Conservation (phyloP, 2,888 invertebrate genomes). For the Lypha dubia region DNA sequence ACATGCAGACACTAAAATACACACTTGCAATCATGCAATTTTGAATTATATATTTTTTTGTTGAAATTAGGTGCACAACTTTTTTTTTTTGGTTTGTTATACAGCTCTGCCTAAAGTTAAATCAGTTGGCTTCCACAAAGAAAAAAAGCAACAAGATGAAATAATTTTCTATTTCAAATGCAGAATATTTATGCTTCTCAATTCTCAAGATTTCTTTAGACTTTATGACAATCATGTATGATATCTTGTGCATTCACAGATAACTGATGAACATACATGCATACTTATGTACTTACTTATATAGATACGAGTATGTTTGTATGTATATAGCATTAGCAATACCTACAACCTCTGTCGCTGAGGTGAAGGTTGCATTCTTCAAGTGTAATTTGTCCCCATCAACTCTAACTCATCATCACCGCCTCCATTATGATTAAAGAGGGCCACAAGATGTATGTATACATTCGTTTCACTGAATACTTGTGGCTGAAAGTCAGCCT, state of each 20-base stretch:
- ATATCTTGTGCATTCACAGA: conserved; percentile 12
- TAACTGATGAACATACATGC: too few species aligned
- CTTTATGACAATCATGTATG: conserved; percentile 12
- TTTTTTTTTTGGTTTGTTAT: too few species aligned
- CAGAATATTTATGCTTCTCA: conserved; percentile 24
- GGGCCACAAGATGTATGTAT: conserved; percentile 28
- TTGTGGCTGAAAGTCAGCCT: conserved; percentile 48
- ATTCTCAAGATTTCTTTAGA: conserved; percentile 25
- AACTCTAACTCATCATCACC: conserved; percentile 1
- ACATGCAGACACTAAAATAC: neutral
- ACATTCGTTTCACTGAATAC: conserved; percentile 38
- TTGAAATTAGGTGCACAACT: neutral
- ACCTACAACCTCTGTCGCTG: conserved; percentile 18
- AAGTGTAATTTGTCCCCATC: neutral
- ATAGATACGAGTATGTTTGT: neutral
- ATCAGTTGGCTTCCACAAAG: conserved; percentile 41
- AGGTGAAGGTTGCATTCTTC: conserved; percentile 57
- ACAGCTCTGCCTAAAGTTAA: conserved; percentile 23
- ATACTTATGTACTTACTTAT: neutral
- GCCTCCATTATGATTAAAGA: neutral
- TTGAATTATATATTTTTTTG: neutral
- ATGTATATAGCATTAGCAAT: neutral
- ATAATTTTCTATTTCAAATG: conserved; percentile 25
- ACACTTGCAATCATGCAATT: neutral
- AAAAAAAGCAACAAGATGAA: neutral